Base-by-base conservation (phyloP, 92 coral and sea anemone genomes). In the Porites rus region DNA sequence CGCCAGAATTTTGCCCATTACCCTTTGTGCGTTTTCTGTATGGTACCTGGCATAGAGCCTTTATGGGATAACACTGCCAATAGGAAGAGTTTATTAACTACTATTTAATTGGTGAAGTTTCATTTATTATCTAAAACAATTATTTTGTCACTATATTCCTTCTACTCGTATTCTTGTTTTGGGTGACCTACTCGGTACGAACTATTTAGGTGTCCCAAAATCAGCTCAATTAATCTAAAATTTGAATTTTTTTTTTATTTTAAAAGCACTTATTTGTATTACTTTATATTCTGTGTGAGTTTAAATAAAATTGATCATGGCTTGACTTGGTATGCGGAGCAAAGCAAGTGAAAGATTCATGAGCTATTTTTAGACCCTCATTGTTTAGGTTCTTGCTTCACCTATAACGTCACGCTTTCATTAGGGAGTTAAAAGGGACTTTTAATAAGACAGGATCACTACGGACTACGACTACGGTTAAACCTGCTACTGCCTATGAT, bases 191-290 rank as follows among this genome's bases (percentile, higher is more conserved):
- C 20, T 63, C 8, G 14, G 66, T n/a, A 62, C 19, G 11, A 62
- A 62, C 66, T 62, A 62, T 62, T 62, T 62, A 62, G 66, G 66
- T 62, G 66, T 62, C 66, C 66, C 66, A n/a, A 62, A 62, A 13
- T 62, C 31, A 28, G 31, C 4, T 28, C 31, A 28, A 28, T 28
- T 28, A 28, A 28, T 3, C 31, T 1, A 28, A 28, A 28, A 28
- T 28, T 28, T 28, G 31, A 28, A 28, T 13, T 62, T 62, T 13
- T 3, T 62, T 4, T 13, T 62, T 13, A 62, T 62, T 62, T 62
- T 62, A 62, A 28, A 28, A 28, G 31, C 31, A 2, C 4, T 28
- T 28, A 28, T 28, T 28, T 28, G 31, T 28, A 28, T 28, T 28
- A 28, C 2, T 28, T 28, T 2, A 28, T 28, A 28, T 28, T 3